A percentile compares a stretch with the other conserved stretches of the same genome.
These are phyloP conservation scores for Chaetodon trifascialis DNA, from an alignment of 2,113 vertebrate species.

Conservation along the genomic window DNA sequence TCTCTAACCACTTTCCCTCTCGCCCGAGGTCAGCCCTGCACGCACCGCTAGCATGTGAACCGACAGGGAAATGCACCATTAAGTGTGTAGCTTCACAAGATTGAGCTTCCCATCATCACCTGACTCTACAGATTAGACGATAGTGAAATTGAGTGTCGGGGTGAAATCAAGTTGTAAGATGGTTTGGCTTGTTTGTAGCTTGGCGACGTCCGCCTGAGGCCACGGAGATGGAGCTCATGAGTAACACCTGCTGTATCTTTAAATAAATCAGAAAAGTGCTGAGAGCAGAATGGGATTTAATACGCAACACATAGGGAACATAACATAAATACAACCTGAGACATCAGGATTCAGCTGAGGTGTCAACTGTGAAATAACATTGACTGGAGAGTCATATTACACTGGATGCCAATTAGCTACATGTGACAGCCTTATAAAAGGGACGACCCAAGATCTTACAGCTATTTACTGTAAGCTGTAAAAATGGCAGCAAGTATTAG, in stretches of 20 bases:
- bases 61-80: slow-evolving; percentile 20
- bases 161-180: slow-evolving; percentile 59
- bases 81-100: slow-evolving; percentile 46
- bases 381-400: neutral
- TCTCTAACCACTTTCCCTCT: neutral
- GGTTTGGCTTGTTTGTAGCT: slow-evolving; percentile 40
- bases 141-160: slow-evolving; percentile 62
- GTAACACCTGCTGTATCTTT: slow-evolving; percentile 48
- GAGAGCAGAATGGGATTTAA: slow-evolving; percentile 40
- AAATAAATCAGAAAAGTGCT: slow-evolving; percentile 53
- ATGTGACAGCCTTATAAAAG: neutral
- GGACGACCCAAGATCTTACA: neutral
- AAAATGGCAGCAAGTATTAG: neutral
- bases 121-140: slow-evolving; percentile 65
- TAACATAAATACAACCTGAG: neutral
- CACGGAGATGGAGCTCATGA: slow-evolving; percentile 40
- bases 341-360: slow-evolving; percentile 6
- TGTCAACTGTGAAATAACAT: neutral
- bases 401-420: slow-evolving; percentile 14
- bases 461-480: neutral
- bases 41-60: neutral
- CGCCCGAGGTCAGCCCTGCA: neutral
- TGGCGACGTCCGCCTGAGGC: slow-evolving; percentile 30
- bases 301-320: neutral
- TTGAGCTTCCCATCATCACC: slow-evolving; percentile 58